phyloP scores from a whole-genome alignment of 2,888 invertebrate genomes.

The Dolichopus griseipennis region DNA sequence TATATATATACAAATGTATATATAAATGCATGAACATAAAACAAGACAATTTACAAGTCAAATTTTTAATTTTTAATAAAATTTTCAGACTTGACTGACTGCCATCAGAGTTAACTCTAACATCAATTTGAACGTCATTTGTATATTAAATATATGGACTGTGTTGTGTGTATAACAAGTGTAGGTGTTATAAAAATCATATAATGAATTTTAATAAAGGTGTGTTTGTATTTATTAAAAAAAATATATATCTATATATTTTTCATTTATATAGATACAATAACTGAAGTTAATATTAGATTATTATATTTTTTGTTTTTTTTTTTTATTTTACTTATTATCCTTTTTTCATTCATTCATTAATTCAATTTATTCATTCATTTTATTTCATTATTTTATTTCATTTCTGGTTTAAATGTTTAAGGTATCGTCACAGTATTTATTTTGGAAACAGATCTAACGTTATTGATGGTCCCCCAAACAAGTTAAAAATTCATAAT shows the following conservation, averaged over 20 bases:
- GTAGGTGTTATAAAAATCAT: conserved; percentile 3
- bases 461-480: too few relatives aligned
- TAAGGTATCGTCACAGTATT: too few relatives aligned
- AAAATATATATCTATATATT: background rate
- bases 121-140: background rate
- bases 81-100: background rate
- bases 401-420: too few relatives aligned
- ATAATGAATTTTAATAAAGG: background rate
- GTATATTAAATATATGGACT: background rate
- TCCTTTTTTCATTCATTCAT: background rate
- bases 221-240: background rate
- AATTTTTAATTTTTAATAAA: too few relatives aligned
- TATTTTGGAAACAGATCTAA: too few relatives aligned
- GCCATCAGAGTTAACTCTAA: background rate
- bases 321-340: too few relatives aligned
- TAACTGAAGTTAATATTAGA: background rate
- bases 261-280: background rate
- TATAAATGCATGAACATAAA: too few relatives aligned
- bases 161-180: background rate
- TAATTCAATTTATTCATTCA: background rate
- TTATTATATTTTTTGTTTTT: background rate
- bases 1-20: too few relatives aligned
- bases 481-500: too few relatives aligned
- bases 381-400: too few relatives aligned
- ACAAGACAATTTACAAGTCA: too few relatives aligned